Base-by-base conservation (phyloP, 2,797 vertebrate species). In the Paedocypris micromegethes region DNA sequence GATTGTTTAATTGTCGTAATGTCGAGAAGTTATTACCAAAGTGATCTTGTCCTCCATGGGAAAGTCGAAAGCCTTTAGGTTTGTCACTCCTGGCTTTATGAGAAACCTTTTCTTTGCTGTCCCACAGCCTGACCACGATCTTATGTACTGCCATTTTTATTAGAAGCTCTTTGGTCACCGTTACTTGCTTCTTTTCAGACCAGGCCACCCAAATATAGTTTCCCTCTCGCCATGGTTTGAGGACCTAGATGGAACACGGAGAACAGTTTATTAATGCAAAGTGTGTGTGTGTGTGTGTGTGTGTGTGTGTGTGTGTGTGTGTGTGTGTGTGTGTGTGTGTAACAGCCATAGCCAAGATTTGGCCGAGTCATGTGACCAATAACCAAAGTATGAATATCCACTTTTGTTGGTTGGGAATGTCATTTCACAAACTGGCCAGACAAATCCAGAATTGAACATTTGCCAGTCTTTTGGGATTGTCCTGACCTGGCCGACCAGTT, bases 191-290 rank as follows among this genome's bases (percentile, higher is more conserved):
- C 6, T 64, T 78, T 9, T 93, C 88, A 55, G 64, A 83, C 92
- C 92, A 93, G 0, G 86, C 84, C 7, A 94, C 59, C 93, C 94
- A 96, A 3, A 83, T 73, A 77, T 79, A 83, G 57, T 86, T 83
- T 41, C 81, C 83, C 65, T 94, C 92, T 5, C 73, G 52, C 92
- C 91, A 93, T 0, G 87, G 86, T 61, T 67, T 88, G 63, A 94
- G 3, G 45, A 87, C 75, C 92, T 94, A 68, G 65, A 66, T 68
- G 76, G 3, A 57, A 49, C 4, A n/a, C 4, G 66, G 1, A 69
- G 4, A 40, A 57, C 5, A 48, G 38, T 48, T 45, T 9, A 55
- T 55, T 23, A 23, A 23, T 23, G 23, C 23, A 23, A 23, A 23
- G 23, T 1, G 23, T 23, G 23, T 23, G 23, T 23, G 23, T 23